Percentiles rank a stretch among this genome's conserved stretches.
phyloP scores from a whole-genome alignment of 2,113 vertebrate genomes.

The Oncorhynchus kisutch region DNA sequence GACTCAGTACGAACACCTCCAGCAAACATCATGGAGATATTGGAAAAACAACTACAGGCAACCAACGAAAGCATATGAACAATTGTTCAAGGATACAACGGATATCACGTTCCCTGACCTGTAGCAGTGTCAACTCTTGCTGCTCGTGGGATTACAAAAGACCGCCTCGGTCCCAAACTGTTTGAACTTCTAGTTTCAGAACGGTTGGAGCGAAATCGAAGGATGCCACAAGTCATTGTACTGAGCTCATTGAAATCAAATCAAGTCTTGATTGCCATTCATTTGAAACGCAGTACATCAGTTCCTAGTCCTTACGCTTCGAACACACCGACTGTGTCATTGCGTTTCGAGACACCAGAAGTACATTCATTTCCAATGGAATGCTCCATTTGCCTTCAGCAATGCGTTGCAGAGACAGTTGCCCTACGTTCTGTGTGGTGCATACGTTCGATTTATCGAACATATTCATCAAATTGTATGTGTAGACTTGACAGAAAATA shows the following conservation, averaged over 20 bases:
- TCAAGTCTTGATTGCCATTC: constrained; percentile 57
- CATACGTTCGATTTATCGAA: no score
- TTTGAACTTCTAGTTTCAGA: constrained; percentile 36
- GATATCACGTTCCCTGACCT: constrained; percentile 66
- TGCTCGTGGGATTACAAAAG: constrained; percentile 75
- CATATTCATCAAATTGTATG: no score
- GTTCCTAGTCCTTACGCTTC: constrained; percentile 20
- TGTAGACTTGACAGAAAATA: no score
- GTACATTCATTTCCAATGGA: no score
- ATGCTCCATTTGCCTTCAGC: no score
- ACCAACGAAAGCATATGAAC: constrained; percentile 45
- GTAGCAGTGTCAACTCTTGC: constrained; percentile 63
- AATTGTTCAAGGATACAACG: constrained; percentile 29
- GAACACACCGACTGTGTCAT: no score
- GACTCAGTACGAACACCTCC: constrained; percentile 77
- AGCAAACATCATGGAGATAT: constrained; percentile 54
- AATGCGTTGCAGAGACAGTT: no score
- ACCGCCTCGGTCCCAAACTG: constrained; percentile 61
- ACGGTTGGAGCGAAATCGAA: not conserved
- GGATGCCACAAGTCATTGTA: constrained; percentile 30
- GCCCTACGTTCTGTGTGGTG: no score
- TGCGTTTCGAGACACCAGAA: no score
- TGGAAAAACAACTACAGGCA: constrained; percentile 67
- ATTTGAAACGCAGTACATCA: constrained; percentile 10
- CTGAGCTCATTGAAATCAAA: constrained; percentile 59